Evolutionary conservation across 2,888 invertebrate genomes (phyloP).

Genomic region (Sinhomidia bicolor): DNA sequence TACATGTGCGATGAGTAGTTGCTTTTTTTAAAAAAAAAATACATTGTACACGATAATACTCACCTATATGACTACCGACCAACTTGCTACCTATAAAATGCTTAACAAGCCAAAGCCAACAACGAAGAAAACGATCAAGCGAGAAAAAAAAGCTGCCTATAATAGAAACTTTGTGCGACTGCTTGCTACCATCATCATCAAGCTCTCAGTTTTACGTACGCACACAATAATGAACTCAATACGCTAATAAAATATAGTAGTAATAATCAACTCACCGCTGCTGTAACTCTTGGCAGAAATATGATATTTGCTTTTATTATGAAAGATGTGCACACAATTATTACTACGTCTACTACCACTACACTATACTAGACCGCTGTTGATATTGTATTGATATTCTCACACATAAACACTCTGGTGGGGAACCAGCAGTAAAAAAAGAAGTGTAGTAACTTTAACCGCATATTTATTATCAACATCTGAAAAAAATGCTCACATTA

Average conservation of each 20-base stretch:
- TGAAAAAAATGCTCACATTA: neutral
- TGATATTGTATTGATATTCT: conserved; percentile 68
- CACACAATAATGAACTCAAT: conserved; percentile 67
- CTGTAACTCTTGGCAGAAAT: conserved; percentile 63
- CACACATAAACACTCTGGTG: conserved; percentile 69
- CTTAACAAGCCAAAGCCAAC: conserved; percentile 16
- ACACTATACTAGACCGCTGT: too few relatives aligned
- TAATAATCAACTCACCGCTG: conserved; percentile 67
- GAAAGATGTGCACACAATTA: conserved; percentile 39
- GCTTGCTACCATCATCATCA: too few relatives aligned
- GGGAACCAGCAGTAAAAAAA: conserved; percentile 56
- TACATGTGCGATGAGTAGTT: conserved; percentile 47
- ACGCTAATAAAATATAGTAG: conserved; percentile 55
- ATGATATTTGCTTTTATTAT: conserved; percentile 64
- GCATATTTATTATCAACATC: conserved; percentile 5
- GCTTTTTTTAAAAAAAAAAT: neutral
- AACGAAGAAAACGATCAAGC: neutral
- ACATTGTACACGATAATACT: too few relatives aligned
- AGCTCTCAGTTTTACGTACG: too few relatives aligned
- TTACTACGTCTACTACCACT: neutral
- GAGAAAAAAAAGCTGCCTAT: neutral
- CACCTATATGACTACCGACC: neutral
- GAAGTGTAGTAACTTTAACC: conserved; percentile 11
- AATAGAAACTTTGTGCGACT: neutral
- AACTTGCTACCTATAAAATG: neutral